phyloP scores from a whole-genome alignment of 2,888 invertebrate genomes.

The Brassicogethes aeneus region DNA sequence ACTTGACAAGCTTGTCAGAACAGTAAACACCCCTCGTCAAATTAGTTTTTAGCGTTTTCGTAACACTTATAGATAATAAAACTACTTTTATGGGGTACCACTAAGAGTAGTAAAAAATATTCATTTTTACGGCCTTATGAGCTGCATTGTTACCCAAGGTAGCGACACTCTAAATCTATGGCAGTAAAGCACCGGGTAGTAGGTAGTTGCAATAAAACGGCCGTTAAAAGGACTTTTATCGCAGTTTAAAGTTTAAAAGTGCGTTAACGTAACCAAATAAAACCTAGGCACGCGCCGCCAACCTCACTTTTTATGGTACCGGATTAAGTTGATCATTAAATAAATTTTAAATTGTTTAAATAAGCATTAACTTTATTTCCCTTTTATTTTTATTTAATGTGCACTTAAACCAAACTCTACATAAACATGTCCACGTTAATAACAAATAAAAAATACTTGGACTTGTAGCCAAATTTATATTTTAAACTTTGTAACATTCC shows the following conservation, averaged over 20 bases:
- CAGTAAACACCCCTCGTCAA: background rate
- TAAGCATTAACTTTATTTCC: conserved; percentile 40
- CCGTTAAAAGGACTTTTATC: conserved; percentile 42
- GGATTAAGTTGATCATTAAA: conserved; percentile 41
- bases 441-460: too few species aligned
- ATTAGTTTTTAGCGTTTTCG: background rate
- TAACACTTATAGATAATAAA: conserved; percentile 1
- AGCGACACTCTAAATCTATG: conserved; percentile 20
- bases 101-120: background rate
- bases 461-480: too few species aligned
- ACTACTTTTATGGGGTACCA: background rate
- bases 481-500: too few species aligned
- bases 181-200: conserved; percentile 27
- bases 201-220: conserved; percentile 42
- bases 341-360: conserved; percentile 38
- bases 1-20: conserved; percentile 1
- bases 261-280: conserved; percentile 38
- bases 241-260: conserved; percentile 42
- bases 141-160: background rate
- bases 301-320: conserved; percentile 36
- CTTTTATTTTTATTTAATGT: conserved; percentile 39
- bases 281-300: conserved; percentile 39
- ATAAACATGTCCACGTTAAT: too few species aligned
- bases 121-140: background rate
- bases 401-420: too few species aligned